Conservation (phyloP, 2,888 invertebrate genomes). For the Timema podura region DNA sequence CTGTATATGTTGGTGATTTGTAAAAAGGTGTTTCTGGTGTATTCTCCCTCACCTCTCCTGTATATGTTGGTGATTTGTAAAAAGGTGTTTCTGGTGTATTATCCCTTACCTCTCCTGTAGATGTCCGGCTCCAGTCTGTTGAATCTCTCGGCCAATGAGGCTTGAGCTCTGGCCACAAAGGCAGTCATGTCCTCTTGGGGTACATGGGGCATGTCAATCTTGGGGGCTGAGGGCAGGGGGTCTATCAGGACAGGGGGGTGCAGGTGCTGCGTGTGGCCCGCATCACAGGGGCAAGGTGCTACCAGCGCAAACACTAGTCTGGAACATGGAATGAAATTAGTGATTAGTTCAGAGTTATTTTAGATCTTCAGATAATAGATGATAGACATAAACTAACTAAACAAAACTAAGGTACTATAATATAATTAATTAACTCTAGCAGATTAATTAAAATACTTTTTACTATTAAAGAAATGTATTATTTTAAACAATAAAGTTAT, state of each 20-base stretch:
- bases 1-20: too few species aligned
- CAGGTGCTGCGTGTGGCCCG: conserved; percentile 30
- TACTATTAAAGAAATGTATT: too few species aligned
- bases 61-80: background rate
- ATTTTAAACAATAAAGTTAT: too few species aligned
- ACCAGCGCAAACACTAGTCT: too few species aligned
- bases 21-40: too few species aligned
- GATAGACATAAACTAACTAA: too few species aligned
- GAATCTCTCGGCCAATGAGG: conserved; percentile 38
- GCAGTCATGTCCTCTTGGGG: conserved; percentile 38
- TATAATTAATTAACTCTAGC: too few species aligned
- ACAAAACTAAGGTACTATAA: too few species aligned
- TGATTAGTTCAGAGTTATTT: background rate
- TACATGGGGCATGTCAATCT: conserved; percentile 39
- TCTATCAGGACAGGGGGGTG: conserved; percentile 32
- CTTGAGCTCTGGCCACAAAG: conserved; percentile 37
- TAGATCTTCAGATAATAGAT: too few species aligned
- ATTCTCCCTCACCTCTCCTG: background rate
- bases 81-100: background rate
- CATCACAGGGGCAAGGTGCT: background rate
- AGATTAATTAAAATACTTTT: too few species aligned
- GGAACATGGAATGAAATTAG: too few species aligned
- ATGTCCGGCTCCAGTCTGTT: conserved; percentile 39
- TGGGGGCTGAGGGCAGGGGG: conserved; percentile 33
- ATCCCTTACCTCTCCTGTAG: conserved; percentile 37